Base-by-base conservation (phyloP, 2,797 vertebrate species). In the Avahi laniger region DNA sequence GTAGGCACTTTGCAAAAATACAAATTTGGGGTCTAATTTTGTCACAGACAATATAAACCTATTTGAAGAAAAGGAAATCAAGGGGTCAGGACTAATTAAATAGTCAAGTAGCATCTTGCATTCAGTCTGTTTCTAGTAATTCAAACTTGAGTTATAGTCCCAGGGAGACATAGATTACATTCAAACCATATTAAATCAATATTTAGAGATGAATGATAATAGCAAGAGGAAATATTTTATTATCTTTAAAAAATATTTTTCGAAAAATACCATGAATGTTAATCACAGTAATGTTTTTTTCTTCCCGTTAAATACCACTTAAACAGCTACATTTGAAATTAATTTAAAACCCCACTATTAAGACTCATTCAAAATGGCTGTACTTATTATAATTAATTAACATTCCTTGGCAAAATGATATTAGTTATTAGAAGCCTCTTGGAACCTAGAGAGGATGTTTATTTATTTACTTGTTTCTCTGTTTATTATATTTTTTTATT, bases 211-310 rank as follows among this genome's bases (percentile, higher is more conserved):
- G 78, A 80, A 76, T n/a, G 13, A 94, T 94, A 93, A 95, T n/a
- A 85, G 24, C 57, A 91, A 90, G 57, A 93, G 38, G 67, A 86
- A 95, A 95, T 91, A 65, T 81, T 88, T 93, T 80, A 91, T 72
- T 79, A 38, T 73, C 13, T 93, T 69, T 79, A 38, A 84, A 91
- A 89, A 83, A 46, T 54, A 50, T 82, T 89, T 89, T 92, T 85
- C 50, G 43, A 88, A 85, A 79, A 92, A 88, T 52, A 30, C 17
- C 10, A 48, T 41, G 59, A 80, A 67, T 52, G 13, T 73, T 52
- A 69, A 83, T 73, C 81, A 88, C 15, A 83, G 82, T 30, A 41
- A 17, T 63, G 30, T 63, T 59, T 46, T 43, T 67, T 86, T 54
- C 35, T 72, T 89, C 48, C 84, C 33, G 5, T 11, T 87, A 91